Evolutionary conservation across 1,140 invertebrate species (phyloP).

Genomic region (Zaprionus vittiger): DNA sequence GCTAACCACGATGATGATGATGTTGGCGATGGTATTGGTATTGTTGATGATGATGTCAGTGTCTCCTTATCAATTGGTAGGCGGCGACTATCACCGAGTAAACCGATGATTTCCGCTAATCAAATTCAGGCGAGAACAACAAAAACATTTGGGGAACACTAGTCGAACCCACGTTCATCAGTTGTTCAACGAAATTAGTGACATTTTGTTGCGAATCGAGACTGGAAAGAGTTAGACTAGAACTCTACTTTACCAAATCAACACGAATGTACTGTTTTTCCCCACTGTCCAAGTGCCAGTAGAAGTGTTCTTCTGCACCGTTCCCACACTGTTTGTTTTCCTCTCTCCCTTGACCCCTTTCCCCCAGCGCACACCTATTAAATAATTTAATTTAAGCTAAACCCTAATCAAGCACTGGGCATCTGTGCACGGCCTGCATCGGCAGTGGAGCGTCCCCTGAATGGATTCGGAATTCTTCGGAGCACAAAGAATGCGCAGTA

Average conservation of each 20-base stretch:
- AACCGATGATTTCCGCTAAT: slow-evolving; percentile 44
- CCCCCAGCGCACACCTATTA: neutral
- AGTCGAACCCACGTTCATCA: neutral
- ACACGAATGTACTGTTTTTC: neutral
- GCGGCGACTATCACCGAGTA: neutral
- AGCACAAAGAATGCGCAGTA: slow-evolving; percentile 45
- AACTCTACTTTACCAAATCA: neutral
- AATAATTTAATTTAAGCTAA: slow-evolving; percentile 28
- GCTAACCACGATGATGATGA: slow-evolving; percentile 5
- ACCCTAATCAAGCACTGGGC: slow-evolving; percentile 12
- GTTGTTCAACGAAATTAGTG: no score
- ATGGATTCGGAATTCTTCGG: slow-evolving; percentile 18
- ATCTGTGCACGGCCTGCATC: slow-evolving; percentile 11
- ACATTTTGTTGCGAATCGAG: no score
- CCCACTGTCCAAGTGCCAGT: neutral
- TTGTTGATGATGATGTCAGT: slow-evolving; percentile 45
- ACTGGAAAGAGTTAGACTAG: no score
- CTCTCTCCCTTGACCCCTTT: neutral
- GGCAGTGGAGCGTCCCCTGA: slow-evolving; percentile 23
- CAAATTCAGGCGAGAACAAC: slow-evolving; percentile 4
- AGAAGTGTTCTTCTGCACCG: no score
- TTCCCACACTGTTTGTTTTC: neutral
- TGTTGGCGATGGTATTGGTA: slow-evolving; percentile 29
- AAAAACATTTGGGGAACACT: neutral
- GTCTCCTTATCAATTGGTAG: slow-evolving; percentile 31